Evolutionary conservation across 2,113 vertebrate genomes (phyloP).

Genomic region (Hippocampus mohnikei): DNA sequence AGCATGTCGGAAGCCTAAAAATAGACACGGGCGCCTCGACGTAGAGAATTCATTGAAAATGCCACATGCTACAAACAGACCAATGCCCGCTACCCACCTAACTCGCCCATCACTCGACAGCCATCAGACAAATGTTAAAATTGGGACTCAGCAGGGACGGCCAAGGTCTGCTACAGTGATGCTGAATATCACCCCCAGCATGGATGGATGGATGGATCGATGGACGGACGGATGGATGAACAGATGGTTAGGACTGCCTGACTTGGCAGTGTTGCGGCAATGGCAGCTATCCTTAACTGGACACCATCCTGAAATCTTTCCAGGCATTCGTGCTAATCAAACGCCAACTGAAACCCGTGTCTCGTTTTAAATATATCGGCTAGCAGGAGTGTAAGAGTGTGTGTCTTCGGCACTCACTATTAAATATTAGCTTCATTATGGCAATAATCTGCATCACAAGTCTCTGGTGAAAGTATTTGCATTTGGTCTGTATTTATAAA

Average conservation of each 20-base stretch:
- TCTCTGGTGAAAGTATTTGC: slow-evolving; percentile 45
- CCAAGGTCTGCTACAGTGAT: slow-evolving; percentile 51
- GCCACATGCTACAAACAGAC: slow-evolving; percentile 1
- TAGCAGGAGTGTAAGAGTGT: slow-evolving; percentile 23
- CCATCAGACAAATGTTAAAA: background rate
- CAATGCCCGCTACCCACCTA: background rate
- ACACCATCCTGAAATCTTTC: slow-evolving; percentile 41
- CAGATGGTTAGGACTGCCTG: slow-evolving; percentile 27
- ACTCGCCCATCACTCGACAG: background rate
- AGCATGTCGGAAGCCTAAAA: slow-evolving; percentile 42
- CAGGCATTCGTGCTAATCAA: slow-evolving; percentile 22
- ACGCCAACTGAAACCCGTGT: slow-evolving; percentile 4
- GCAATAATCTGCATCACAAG: slow-evolving; percentile 39
- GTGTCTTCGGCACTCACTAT: slow-evolving; percentile 48
- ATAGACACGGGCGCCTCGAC: background rate
- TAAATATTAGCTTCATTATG: slow-evolving; percentile 37
- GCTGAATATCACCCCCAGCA: slow-evolving; percentile 54
- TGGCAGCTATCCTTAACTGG: slow-evolving; percentile 38
- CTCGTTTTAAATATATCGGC: slow-evolving; percentile 7
- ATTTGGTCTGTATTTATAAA: slow-evolving; percentile 51
- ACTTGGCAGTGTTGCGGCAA: slow-evolving; percentile 56
- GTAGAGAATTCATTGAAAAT: slow-evolving; percentile 2
- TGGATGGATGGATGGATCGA: slow-evolving; percentile 37
- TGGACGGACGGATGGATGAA: background rate
- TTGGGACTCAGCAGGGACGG: slow-evolving; percentile 29